Conservation (phyloP, 2,113 vertebrate genomes). For the Vombatus ursinus region DNA sequence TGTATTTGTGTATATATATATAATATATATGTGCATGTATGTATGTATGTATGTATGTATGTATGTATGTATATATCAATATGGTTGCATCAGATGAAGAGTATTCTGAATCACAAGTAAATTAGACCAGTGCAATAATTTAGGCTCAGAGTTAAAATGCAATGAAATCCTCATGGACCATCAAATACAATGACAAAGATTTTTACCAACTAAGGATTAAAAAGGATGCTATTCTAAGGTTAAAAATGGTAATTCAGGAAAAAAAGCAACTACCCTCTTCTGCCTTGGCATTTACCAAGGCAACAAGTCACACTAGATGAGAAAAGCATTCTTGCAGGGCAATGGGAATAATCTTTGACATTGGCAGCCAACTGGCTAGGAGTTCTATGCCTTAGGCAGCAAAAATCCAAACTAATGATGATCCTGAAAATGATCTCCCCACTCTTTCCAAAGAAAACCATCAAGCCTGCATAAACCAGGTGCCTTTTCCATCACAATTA, state of each 20-base stretch:
- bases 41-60: neutral
- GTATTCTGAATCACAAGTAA: neutral
- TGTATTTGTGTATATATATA: neutral
- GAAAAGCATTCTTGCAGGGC: neutral
- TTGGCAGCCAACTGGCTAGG: neutral
- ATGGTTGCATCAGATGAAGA: neutral
- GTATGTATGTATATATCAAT: neutral
- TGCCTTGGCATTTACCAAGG: neutral
- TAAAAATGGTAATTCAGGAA: neutral
- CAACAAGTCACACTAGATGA: neutral
- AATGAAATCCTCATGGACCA: neutral
- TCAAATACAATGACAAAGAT: neutral
- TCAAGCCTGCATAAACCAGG: neutral
- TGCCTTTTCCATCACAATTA: neutral
- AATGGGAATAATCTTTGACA: neutral
- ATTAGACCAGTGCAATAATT: neutral
- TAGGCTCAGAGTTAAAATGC: neutral
- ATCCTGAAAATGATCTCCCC: too few relatives aligned
- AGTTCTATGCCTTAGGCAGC: neutral
- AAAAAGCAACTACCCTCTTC: neutral
- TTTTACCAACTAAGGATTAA: neutral
- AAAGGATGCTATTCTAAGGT: neutral
- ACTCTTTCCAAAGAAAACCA: neutral
- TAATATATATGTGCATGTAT: too few relatives aligned
- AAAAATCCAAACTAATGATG: too few relatives aligned